Conservation (phyloP, 2,888 invertebrate genomes). For the Nematopogon swammerdamellus region DNA sequence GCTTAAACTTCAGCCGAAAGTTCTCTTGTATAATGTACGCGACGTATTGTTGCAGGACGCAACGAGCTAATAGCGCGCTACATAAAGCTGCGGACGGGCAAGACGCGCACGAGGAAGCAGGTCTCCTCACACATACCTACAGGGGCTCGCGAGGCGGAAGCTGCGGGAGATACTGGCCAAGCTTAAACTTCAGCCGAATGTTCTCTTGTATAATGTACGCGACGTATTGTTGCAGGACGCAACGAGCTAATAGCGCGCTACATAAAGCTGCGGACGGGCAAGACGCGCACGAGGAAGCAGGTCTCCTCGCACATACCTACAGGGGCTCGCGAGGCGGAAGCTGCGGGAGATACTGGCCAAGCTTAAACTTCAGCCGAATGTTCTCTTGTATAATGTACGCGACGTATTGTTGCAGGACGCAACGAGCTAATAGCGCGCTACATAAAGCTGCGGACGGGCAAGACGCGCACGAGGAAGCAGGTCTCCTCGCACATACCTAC, state of each 20-base stretch:
- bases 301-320: no score
- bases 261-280: slow-evolving; percentile 98
- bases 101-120: no score
- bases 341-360: slow-evolving; percentile 97
- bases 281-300: no score
- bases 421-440: slow-evolving; percentile 98
- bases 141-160: slow-evolving; percentile 98
- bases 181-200: no score
- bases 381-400: no score
- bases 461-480: no score
- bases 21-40: no score
- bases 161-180: slow-evolving; percentile 96
- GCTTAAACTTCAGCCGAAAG: no score
- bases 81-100: slow-evolving; percentile 98
- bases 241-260: slow-evolving; percentile 98
- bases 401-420: slow-evolving; percentile 97
- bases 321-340: slow-evolving; percentile 98
- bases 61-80: slow-evolving; percentile 98
- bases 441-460: slow-evolving; percentile 98
- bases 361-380: no score
- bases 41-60: slow-evolving; percentile 97
- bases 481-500: slow-evolving; percentile 99
- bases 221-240: slow-evolving; percentile 97
- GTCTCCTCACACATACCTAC: no score
- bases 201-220: no score